These are phyloP conservation scores for Chaenocephalus aceratus DNA, from an alignment of 2,113 vertebrate genomes.

Conservation along the genomic window DNA sequence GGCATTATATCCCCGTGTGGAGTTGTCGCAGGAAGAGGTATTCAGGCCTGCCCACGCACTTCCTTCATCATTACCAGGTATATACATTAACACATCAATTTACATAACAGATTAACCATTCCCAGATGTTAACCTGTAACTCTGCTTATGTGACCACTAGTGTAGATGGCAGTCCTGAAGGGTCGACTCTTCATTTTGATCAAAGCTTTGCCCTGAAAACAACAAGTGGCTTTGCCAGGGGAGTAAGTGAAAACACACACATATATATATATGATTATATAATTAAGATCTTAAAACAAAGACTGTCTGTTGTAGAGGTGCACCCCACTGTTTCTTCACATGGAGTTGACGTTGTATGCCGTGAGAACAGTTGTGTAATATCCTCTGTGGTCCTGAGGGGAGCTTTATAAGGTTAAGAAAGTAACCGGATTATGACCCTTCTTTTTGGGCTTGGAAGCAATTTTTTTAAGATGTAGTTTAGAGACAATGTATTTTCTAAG, in stretches of 20 bases:
- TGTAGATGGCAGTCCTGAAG: slow-evolving; percentile 72
- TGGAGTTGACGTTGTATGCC: not conserved
- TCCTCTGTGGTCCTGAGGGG: not conserved
- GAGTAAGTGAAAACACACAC: slow-evolving; percentile 59
- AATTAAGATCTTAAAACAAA: not conserved
- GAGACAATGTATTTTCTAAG: not conserved
- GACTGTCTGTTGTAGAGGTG: not conserved
- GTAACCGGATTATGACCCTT: not conserved
- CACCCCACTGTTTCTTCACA: not conserved
- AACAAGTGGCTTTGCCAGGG: slow-evolving; percentile 65
- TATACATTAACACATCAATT: not conserved
- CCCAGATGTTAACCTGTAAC: slow-evolving; percentile 2
- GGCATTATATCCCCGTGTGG: slow-evolving; percentile 76
- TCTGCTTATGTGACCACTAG: slow-evolving; percentile 50
- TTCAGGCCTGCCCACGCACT: slow-evolving; percentile 80
- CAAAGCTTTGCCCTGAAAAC: slow-evolving; percentile 72
- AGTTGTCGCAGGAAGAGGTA: slow-evolving; percentile 73
- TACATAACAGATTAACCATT: not conserved
- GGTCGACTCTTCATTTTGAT: slow-evolving; percentile 67
- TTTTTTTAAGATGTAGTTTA: slow-evolving; percentile 7
- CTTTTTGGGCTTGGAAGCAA: not conserved
- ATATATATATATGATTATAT: not conserved
- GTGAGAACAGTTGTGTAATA: slow-evolving; percentile 15
- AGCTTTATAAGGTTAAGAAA: not conserved
- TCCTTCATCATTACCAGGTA: slow-evolving; percentile 89